Evolutionary conservation across 2,797 vertebrate genomes (phyloP), one percentile per base, ranked within the genome.

Genomic region (Ciconia nigra): DNA sequence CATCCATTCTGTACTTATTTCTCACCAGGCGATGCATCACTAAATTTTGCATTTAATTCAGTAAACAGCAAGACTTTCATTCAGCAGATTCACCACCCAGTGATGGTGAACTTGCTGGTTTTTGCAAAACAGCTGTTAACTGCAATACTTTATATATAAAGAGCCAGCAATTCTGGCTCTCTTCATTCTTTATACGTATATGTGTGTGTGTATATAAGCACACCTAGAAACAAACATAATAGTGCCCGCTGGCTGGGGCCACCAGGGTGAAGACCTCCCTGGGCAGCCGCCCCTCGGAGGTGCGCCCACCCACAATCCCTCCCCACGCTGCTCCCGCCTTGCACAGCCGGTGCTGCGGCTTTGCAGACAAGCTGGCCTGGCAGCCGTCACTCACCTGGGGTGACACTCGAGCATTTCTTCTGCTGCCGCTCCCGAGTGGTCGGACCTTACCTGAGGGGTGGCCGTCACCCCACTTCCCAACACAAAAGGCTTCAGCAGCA

Each of bases 21-120:
- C 54, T 91, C 85, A 9, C 12, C 61, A 24, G 41, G 47, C 10
- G 44, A 35, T 9, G 3, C 54, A 29, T 24, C 29, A 1, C 12
- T 41, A 8, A 28, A 35, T 55, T 26, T 31, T 18, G 39, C 29
- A 9, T n/a, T 61, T 35, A 54, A 19, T 28, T 47, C 52, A 18
- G 33, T 13, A 5, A 63, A 31, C 4, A 37, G 31, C 22, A 54
- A 83, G 72, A 18, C 15, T 46, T 51, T 31, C 19, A 7, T 13
- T 49, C 44, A 31, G 19, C 44, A 33, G 18, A 14, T 28, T 65
- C 63, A 39, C 25, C 29, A 33, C 9, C 29, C 37, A 7, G 1
- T 0, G 20, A 61, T 2, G 11, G 9, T 0, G 0, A 65, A 17
- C 17, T 47, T 10, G 1, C 44, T 11, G 21, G 6, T 1, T 19